phyloP scores from a whole-genome alignment of 1,140 invertebrate genomes.

The Penaeus japonicus region DNA sequence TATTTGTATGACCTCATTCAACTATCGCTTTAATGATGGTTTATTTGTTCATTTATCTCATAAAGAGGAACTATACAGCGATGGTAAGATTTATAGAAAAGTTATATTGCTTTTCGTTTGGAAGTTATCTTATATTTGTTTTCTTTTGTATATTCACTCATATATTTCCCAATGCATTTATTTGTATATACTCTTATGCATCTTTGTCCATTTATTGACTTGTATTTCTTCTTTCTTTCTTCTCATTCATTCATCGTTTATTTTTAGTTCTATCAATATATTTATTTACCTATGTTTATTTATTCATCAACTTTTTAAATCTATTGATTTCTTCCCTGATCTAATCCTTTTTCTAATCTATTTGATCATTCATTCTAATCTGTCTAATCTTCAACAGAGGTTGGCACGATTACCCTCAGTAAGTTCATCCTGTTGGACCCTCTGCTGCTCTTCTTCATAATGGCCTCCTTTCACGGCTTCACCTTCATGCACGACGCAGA shows the following conservation, averaged over 20 bases:
- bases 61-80: too few species aligned
- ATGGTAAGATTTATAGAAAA: too few species aligned
- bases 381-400: conserved; percentile 64
- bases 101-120: too few species aligned
- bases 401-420: conserved; percentile 65
- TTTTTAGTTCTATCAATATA: not conserved
- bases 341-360: not conserved
- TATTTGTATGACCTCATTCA: too few species aligned
- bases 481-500: conserved; percentile 55
- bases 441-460: conserved; percentile 67
- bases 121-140: too few species aligned
- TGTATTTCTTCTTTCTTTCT: not conserved
- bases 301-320: not conserved
- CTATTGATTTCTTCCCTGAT: not conserved
- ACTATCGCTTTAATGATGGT: too few species aligned
- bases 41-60: too few species aligned
- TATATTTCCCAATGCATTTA: too few species aligned
- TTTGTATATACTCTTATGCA: too few species aligned
- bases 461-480: conserved; percentile 62
- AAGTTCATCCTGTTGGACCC: conserved; percentile 68
- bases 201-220: too few species aligned
- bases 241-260: not conserved
- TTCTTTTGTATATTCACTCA: too few species aligned
- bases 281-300: not conserved
- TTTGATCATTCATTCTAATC: not conserved